Base-by-base conservation (phyloP, 1,140 invertebrate species). In the Magallana ariakensis region DNA sequence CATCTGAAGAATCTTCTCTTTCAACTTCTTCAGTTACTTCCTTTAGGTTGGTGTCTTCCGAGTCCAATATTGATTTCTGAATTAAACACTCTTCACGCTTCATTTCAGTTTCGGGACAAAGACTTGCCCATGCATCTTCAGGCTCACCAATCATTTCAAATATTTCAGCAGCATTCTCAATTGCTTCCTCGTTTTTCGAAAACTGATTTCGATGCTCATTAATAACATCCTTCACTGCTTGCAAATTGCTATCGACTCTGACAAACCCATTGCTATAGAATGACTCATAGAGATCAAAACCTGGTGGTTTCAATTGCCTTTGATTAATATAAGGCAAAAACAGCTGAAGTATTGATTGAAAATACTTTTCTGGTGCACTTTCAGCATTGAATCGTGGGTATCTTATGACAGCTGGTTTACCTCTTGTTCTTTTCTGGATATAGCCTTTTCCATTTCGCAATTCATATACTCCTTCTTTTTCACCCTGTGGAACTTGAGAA, bases 61-160 rank as follows among this genome's bases (percentile, higher is more conserved):
- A 1, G 22, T 54, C 56, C 22, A 13, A 13, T 15, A 11, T 56
- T 54, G 33, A 16, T 11, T 54, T 83, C 22, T 83, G 33, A 4
- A n/a, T 16, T 10, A 54, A 19, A 56, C 81, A 83, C 22, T 83
- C 81, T 13, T 54, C 9, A 1, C 81, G 81, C 11, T 83, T 10
- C 19, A 15, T 54, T 33, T 83, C 81, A 2, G 81, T 15, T 7
- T 83, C 81, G 15, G 81, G 81, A 83, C 81, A 83, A 54, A 83
- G 46, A 46, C 56, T 46, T 56, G 33, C 81, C 81, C 81, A 83
- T 54, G 81, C 81, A 83, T 83, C 81, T 33, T 83, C 81, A 46
- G 33, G 33, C 33, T 46, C 33, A 46, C 33, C 33, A 46, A 46
- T 46, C 33, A 46, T 46, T 46, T 83, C 81, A 13, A 83, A 83